Evolutionary conservation across 2,797 vertebrate species (phyloP).

Genomic region (Anas capensis): DNA sequence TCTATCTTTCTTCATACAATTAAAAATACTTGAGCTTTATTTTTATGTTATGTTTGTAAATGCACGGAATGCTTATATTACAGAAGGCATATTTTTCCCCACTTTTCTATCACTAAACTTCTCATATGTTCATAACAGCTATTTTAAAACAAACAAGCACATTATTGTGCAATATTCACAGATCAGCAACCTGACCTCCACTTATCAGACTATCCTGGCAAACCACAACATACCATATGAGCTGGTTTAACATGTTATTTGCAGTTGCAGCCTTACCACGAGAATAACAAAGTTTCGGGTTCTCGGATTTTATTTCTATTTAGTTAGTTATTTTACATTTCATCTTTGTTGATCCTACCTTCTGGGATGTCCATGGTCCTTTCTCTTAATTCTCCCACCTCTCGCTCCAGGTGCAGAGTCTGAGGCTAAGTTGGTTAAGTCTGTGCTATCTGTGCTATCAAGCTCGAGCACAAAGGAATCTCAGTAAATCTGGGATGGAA

Average conservation of each 20-base stretch:
- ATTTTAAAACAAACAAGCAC: not conserved
- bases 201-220: not conserved
- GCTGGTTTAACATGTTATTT: conserved; percentile 8
- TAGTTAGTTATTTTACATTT: conserved; percentile 2
- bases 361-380: conserved; percentile 75
- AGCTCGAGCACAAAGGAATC: conserved; percentile 74
- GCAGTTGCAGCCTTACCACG: not conserved
- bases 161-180: not conserved
- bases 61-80: not conserved
- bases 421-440: conserved; percentile 77
- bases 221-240: not conserved
- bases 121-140: not conserved
- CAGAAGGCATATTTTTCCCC: not conserved
- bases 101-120: not conserved
- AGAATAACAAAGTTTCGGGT: not conserved
- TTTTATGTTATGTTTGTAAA: not conserved
- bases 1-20: not conserved
- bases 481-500: conserved; percentile 79
- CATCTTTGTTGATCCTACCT: conserved; percentile 75
- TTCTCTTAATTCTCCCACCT: conserved; percentile 77
- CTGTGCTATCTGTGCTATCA: conserved; percentile 77
- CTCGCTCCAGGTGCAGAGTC: conserved; percentile 74
- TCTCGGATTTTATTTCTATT: not conserved
- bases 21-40: not conserved
- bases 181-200: not conserved